Conservation (phyloP, 1,140 invertebrate genomes). For the Drosophila aff. region DNA sequence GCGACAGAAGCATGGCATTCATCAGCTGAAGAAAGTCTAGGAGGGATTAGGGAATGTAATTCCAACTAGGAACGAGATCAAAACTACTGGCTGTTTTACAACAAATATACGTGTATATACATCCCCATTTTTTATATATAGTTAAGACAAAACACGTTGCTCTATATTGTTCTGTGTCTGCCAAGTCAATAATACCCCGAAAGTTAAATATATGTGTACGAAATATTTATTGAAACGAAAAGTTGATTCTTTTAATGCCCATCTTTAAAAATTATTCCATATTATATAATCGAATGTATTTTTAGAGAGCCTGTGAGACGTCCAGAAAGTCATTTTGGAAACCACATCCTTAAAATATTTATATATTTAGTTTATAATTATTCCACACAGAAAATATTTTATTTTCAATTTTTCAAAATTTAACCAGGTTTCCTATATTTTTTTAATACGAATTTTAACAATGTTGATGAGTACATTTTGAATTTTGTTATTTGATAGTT, state of each 20-base stretch:
- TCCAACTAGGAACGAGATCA: conserved; percentile 15
- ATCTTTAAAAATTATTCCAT: conserved; percentile 14
- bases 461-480: conserved; percentile 12
- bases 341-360: conserved; percentile 4
- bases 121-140: conserved; percentile 21
- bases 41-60: conserved; percentile 26
- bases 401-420: conserved; percentile 19
- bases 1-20: conserved; percentile 83
- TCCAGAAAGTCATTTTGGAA: conserved; percentile 28
- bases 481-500: conserved; percentile 34
- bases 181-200: conserved; percentile 53
- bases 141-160: conserved; percentile 41
- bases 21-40: conserved; percentile 82
- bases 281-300: conserved; percentile 25
- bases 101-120: conserved; percentile 7
- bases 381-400: not conserved
- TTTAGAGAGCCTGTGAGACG: conserved; percentile 23
- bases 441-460: conserved; percentile 6
- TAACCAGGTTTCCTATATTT: conserved; percentile 8
- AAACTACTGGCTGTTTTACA: conserved; percentile 52
- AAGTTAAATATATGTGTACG: conserved; percentile 83
- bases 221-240: conserved; percentile 77
- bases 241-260: conserved; percentile 34
- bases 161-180: conserved; percentile 60
- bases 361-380: not conserved